Conservation (phyloP, 1,140 invertebrate genomes). For the Helicoverpa zea region DNA sequence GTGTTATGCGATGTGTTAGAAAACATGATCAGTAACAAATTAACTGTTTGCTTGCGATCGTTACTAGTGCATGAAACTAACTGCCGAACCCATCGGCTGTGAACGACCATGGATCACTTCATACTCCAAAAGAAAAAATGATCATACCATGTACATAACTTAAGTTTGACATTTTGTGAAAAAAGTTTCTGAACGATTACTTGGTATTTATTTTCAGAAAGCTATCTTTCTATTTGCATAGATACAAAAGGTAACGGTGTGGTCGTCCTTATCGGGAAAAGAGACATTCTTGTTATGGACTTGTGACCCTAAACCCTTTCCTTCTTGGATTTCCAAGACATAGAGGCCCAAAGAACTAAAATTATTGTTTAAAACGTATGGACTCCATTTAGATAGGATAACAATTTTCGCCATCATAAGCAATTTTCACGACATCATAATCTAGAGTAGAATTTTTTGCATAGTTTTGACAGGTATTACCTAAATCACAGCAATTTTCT, state of each 20-base stretch:
- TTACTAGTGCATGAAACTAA: not conserved
- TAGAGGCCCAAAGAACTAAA: not conserved
- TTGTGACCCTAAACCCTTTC: not conserved
- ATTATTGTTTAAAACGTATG: not conserved
- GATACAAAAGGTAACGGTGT: too few species aligned
- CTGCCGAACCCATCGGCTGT: not conserved
- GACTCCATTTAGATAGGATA: not conserved
- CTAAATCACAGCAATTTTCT: slow-evolving; percentile 1
- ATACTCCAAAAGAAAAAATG: too few species aligned
- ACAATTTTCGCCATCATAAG: not conserved
- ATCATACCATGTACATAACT: too few species aligned
- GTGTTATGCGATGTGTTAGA: not conserved
- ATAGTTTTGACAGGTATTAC: not conserved
- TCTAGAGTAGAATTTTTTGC: not conserved
- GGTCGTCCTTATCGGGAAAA: too few species aligned
- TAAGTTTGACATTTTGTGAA: too few species aligned
- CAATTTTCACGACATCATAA: too few species aligned
- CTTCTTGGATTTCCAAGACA: not conserved
- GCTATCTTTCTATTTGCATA: too few species aligned
- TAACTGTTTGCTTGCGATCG: not conserved
- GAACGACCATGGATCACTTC: not conserved
- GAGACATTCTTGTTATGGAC: too few species aligned
- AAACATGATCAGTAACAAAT: not conserved
- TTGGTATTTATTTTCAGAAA: too few species aligned
- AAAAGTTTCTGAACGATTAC: too few species aligned